These are phyloP conservation scores for Cephalopachus bancanus DNA, from an alignment of 2,797 vertebrate species.

Conservation along the genomic window DNA sequence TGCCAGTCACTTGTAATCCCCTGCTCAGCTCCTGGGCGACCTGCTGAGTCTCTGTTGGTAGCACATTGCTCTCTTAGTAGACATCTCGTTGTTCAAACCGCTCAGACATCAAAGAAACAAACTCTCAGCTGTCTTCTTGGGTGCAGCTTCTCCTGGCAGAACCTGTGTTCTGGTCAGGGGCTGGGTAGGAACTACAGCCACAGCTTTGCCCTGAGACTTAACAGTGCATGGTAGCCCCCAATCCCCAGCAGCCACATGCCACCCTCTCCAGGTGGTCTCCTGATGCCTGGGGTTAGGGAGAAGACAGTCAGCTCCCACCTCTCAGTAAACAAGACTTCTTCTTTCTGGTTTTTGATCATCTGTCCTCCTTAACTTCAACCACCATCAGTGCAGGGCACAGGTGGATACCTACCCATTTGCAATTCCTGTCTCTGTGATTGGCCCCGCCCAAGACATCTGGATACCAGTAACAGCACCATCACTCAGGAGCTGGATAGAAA, in stretches of 20 bases:
- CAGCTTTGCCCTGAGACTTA: neutral
- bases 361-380: no score
- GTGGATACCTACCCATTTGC: accelerated
- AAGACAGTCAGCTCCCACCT: accelerated
- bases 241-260: accelerated
- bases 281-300: neutral
- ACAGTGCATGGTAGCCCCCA: accelerated
- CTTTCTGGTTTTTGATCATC: neutral
- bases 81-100: neutral
- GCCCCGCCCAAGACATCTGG: neutral
- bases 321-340: neutral
- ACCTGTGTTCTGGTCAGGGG: no score
- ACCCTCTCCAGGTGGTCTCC: neutral
- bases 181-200: neutral
- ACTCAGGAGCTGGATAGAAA: neutral
- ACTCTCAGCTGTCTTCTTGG: no score
- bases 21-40: neutral
- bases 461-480: no score
- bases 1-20: neutral
- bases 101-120: neutral
- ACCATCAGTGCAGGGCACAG: neutral
- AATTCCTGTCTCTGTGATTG: accelerated
- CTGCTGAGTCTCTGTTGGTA: neutral
- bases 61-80: neutral
- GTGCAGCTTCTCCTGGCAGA: neutral